Percentiles rank a stretch among this genome's conserved stretches.
phyloP scores from a whole-genome alignment of 2,113 vertebrate species.

The Brachirus orientalis region DNA sequence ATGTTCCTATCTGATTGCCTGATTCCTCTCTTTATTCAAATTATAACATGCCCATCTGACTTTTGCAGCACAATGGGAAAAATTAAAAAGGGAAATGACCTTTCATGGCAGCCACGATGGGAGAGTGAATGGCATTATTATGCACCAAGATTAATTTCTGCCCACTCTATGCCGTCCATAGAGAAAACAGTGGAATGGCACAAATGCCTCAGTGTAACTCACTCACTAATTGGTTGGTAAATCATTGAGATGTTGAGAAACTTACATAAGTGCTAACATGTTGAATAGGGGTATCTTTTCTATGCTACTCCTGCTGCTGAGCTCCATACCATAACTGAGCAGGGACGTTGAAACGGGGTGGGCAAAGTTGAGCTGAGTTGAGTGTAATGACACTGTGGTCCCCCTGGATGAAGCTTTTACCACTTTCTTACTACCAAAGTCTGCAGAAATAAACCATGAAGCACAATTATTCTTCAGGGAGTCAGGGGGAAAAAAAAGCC shows the following conservation, averaged over 20 bases:
- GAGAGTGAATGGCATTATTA: conserved; percentile 84
- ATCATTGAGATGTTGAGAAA: conserved; percentile 58
- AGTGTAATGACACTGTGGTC: too few species aligned
- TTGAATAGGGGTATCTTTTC: conserved; percentile 18
- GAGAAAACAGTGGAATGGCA: conserved; percentile 73
- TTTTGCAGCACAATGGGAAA: conserved; percentile 83
- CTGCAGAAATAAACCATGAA: too few species aligned
- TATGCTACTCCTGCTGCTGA: conserved; percentile 5
- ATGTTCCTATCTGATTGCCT: conserved; percentile 84
- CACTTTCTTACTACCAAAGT: too few species aligned
- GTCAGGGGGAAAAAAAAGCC: too few species aligned
- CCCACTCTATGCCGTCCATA: conserved; percentile 68
- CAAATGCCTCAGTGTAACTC: conserved; percentile 49
- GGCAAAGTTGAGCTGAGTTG: too few species aligned
- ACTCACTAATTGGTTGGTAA: conserved; percentile 63
- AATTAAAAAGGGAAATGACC: conserved; percentile 85
- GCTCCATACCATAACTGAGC: background rate
- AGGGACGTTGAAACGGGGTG: too few species aligned
- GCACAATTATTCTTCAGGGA: too few species aligned
- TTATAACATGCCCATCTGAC: conserved; percentile 86
- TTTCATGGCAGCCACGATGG: conserved; percentile 81
- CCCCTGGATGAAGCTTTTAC: too few species aligned
- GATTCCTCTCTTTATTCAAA: conserved; percentile 86
- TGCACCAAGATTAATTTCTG: conserved; percentile 81
- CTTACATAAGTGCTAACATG: conserved; percentile 13